A percentile compares a stretch with the other conserved stretches of the same genome.
phyloP scores from a whole-genome alignment of 2,888 invertebrate species.

The Pristionchus maxplancki region DNA sequence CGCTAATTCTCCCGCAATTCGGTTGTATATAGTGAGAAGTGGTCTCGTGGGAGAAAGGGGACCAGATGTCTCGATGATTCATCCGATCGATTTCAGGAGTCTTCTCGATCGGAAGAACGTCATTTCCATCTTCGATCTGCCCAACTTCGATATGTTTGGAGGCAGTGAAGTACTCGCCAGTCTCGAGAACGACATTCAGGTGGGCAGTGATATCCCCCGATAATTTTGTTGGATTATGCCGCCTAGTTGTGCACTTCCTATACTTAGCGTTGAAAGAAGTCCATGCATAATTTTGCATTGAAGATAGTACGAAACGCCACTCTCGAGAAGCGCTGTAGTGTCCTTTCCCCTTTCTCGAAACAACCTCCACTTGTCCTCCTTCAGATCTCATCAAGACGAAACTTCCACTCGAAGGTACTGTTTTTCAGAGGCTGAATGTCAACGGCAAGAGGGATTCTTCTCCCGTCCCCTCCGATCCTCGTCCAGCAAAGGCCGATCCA shows the following conservation, averaged over 20 bases:
- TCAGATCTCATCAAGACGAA: neutral
- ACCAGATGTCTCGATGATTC: neutral
- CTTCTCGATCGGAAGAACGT: conserved; percentile 39
- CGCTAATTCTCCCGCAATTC: neutral
- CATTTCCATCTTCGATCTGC: conserved; percentile 30
- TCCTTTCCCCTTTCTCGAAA: neutral
- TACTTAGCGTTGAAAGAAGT: neutral
- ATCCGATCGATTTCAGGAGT: neutral
- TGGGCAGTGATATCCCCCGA: neutral
- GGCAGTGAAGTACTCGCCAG: neutral
- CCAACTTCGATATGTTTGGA: neutral
- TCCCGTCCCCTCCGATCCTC: neutral
- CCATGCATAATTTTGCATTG: neutral
- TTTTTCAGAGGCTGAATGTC: conserved; percentile 19
- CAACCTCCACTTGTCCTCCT: neutral
- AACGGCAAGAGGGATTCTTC: neutral
- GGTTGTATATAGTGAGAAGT: neutral
- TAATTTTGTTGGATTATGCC: neutral
- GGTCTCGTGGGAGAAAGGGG: neutral
- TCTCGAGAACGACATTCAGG: conserved; percentile 12
- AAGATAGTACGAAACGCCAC: no score
- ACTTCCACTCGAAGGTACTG: conserved; percentile 7
- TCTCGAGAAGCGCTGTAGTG: no score
- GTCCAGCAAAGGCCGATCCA: conserved; percentile 25
- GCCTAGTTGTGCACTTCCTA: no score